These are phyloP conservation scores for Crotalus viridis DNA, from an alignment of 2,113 vertebrate species.

Conservation along the genomic window DNA sequence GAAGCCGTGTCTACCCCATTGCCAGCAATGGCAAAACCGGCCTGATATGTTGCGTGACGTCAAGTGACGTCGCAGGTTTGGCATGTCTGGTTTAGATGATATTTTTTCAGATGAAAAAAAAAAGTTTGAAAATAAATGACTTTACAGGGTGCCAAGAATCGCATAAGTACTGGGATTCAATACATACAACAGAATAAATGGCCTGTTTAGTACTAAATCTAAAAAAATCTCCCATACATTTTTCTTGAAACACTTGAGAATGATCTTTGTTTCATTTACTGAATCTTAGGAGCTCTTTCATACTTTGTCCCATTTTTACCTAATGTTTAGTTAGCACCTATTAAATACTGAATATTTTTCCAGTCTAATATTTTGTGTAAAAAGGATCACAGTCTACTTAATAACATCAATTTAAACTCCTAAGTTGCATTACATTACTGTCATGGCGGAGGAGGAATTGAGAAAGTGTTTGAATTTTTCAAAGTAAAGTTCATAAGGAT, in stretches of 20 bases:
- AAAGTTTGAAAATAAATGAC: background rate
- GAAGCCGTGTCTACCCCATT: no score
- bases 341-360: background rate
- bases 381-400: no score
- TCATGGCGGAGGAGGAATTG: background rate
- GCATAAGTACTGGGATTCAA: background rate
- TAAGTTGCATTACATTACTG: background rate
- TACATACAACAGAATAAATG: constrained; percentile 17
- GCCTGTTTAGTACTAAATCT: constrained; percentile 20
- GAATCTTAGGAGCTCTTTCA: background rate
- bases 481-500: background rate
- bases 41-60: no score
- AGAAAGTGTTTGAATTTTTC: background rate
- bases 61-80: no score
- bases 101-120: constrained; percentile 16
- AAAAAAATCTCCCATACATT: background rate
- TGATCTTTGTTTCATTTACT: rapidly evolving
- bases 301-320: background rate
- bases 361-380: background rate
- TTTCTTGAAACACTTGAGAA: background rate
- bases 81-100: background rate
- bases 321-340: background rate
- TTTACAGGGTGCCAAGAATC: background rate
- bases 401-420: background rate
- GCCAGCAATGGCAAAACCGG: no score